These are phyloP conservation scores for Drosophila teissieri DNA, from an alignment of 1,140 invertebrate species.

Conservation along the genomic window DNA sequence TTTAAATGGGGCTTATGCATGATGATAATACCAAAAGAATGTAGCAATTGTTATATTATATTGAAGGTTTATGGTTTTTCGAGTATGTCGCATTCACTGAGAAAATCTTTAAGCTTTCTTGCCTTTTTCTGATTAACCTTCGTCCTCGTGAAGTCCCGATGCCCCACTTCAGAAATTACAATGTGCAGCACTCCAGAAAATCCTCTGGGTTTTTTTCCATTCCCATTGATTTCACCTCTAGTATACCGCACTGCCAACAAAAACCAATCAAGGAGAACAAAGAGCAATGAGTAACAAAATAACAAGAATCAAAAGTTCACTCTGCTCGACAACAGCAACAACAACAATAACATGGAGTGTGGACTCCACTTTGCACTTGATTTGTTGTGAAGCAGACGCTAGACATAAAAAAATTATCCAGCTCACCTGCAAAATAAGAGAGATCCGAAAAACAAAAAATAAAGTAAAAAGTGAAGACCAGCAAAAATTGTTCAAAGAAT, in stretches of 20 bases:
- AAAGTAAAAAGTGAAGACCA: conserved; percentile 12
- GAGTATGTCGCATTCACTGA: too few relatives aligned
- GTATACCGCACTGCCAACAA: conserved; percentile 47
- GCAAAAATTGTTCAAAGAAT: conserved; percentile 39
- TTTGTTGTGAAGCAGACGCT: conserved; percentile 67
- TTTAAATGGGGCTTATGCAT: neutral
- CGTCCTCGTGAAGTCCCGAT: conserved; percentile 27
- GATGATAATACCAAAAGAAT: neutral
- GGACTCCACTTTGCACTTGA: conserved; percentile 63
- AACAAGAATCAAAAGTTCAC: conserved; percentile 59
- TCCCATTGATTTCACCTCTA: conserved; percentile 54
- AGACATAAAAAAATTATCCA: conserved; percentile 29
- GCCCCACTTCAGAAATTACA: conserved; percentile 34
- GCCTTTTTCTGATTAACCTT: conserved; percentile 2
- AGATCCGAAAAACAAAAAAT: conserved; percentile 9
- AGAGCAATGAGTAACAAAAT: conserved; percentile 27
- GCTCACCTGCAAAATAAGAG: conserved; percentile 40
- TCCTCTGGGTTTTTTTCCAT: conserved; percentile 12
- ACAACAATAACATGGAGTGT: conserved; percentile 38
- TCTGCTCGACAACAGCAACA: conserved; percentile 36
- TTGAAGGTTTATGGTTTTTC: too few relatives aligned
- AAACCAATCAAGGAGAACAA: conserved; percentile 53
- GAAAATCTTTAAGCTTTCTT: neutral
- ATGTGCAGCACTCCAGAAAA: conserved; percentile 20
- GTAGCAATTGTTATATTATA: too few relatives aligned